Percentiles rank a stretch among this genome's conserved stretches.
Evolutionary conservation across 2,888 invertebrate genomes (phyloP).

Genomic region (Andrena camellia): DNA sequence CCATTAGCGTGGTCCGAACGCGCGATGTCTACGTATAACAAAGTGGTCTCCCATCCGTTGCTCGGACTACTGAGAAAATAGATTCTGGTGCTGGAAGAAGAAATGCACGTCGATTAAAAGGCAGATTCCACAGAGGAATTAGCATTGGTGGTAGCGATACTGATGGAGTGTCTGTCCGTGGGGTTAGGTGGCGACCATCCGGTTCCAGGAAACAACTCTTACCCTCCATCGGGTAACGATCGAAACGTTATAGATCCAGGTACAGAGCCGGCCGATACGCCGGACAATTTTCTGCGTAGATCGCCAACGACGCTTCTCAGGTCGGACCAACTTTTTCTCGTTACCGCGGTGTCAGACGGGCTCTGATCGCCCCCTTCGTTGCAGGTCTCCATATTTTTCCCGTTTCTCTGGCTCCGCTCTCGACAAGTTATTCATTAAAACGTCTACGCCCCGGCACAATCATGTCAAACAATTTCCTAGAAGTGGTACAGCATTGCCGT

Average conservation of each 20-base stretch:
- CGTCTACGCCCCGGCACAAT: conserved; percentile 41
- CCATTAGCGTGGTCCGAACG: conserved; percentile 87
- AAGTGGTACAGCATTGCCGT: conserved; percentile 28
- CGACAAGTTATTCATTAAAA: conserved; percentile 56
- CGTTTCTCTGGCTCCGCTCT: conserved; percentile 22
- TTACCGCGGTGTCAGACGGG: conserved; percentile 41
- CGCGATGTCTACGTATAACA: conserved; percentile 94
- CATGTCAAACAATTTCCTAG: conserved; percentile 52
- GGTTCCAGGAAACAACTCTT: conserved; percentile 20
- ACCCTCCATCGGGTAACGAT: conserved; percentile 90
- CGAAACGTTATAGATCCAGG: conserved; percentile 94
- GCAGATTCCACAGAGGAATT: too few species aligned
- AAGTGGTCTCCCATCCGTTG: conserved; percentile 95
- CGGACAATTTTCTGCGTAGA: conserved; percentile 91
- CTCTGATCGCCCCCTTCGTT: conserved; percentile 69
- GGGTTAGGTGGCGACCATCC: conserved; percentile 33
- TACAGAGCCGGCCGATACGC: conserved; percentile 91
- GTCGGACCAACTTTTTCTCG: conserved; percentile 90
- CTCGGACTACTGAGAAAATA: conserved; percentile 96
- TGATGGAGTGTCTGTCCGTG: not conserved
- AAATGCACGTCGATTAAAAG: not conserved
- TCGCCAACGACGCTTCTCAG: conserved; percentile 93
- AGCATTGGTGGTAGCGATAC: not conserved
- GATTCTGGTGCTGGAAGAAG: conserved; percentile 89
- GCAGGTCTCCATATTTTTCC: conserved; percentile 73